Base-by-base conservation (phyloP, 1,140 invertebrate species). In the Choristoneura fumiferana region DNA sequence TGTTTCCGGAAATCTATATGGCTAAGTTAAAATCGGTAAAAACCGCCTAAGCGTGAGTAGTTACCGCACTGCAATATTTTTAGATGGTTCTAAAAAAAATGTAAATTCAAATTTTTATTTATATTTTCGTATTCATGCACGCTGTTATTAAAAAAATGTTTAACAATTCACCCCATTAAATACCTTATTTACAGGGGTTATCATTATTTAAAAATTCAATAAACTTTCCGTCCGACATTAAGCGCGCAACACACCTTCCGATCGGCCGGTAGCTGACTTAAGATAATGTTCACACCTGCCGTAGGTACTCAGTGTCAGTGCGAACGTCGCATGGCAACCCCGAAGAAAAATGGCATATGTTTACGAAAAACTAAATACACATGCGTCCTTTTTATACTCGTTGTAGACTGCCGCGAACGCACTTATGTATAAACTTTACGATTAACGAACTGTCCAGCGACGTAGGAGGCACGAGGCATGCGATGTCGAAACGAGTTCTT, bases 261-360 rank as follows among this genome's bases (percentile, higher is more conserved):
- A 73, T 73, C 71, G 76, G 63, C 67, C 78, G 76, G 80, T 82
- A 80, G 82, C 75, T 73, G 81, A 78, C 84, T 88, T 80, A 84
- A 87, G 85, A 87, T 88, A 85, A 88, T 83, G 72, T 83, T 88
- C 78, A 79, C 85, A 88, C 85, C 81, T 88, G 81, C 69, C 62
- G 65, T n/a, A n/a, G n/a, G n/a, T n/a, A n/a, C n/a, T n/a, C n/a
- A n/a, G 71, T 58, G 38, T 69, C 43, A 68, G 69, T 76, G 76
- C 74, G 77, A 69, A 79, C 78, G 82, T 87, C 81, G 72, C 74
- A 74, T 65, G 69, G 69, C 63, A 65, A 66, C 62, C 54, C 43
- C 67, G 61, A 62, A 8, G 12, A 8, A 33, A 13, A 49, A 49
- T 8, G 18, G 18, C n/a, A n/a, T 5, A 49, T 22, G 12, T 0